These are phyloP conservation scores for Passerculus sandwichensis DNA, from an alignment of 2,797 vertebrate species.

Conservation along the genomic window DNA sequence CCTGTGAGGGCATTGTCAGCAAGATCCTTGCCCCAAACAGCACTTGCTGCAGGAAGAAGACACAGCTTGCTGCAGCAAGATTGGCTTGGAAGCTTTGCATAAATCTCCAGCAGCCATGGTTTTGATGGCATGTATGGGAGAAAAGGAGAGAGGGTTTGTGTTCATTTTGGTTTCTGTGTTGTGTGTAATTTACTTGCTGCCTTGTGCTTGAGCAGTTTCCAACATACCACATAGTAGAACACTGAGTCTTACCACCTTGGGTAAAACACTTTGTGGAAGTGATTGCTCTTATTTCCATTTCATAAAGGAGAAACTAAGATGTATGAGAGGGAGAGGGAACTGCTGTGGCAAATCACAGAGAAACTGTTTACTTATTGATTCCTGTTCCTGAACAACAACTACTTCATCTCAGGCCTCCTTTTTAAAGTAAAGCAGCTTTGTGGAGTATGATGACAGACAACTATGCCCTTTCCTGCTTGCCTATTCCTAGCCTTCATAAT, in stretches of 20 bases:
- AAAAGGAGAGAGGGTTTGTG: neutral
- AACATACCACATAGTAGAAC: neutral
- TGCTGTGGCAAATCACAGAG: neutral
- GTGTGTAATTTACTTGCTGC: neutral
- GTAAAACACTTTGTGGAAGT: neutral
- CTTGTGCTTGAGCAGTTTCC: neutral
- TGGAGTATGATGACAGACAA: neutral
- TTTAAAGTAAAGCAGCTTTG: neutral
- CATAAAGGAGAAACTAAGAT: neutral
- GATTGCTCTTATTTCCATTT: neutral
- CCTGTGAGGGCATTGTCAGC: neutral
- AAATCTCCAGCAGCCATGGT: neutral
- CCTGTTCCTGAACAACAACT: neutral
- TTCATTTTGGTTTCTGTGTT: neutral
- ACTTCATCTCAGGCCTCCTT: neutral
- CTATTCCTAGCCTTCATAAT: neutral
- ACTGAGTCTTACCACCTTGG: neutral
- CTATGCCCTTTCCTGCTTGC: neutral
- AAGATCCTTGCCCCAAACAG: conserved; percentile 24
- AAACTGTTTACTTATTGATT: neutral
- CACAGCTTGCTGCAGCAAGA: neutral
- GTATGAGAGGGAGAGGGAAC: neutral
- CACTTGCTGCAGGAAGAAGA: neutral
- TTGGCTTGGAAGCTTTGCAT: neutral
- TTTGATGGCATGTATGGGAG: neutral